Evolutionary conservation across 64 coral and sea anemone species (phyloP).

Genomic region (Montipora foliosa): DNA sequence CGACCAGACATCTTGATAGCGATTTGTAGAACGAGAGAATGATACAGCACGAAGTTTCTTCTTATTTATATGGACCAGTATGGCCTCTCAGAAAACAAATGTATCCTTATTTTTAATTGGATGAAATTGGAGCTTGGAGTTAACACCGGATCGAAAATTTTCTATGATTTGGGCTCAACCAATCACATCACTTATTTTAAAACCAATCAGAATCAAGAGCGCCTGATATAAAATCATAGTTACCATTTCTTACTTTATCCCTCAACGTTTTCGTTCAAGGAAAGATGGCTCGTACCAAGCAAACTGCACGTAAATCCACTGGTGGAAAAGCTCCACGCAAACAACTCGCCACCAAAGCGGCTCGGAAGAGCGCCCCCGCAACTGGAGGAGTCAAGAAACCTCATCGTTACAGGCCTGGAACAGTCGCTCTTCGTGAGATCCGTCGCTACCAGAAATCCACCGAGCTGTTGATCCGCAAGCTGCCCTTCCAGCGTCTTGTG

Average conservation of each 20-base stretch:
- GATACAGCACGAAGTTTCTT: too few species aligned
- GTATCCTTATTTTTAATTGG: background rate
- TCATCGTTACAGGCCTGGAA: conserved; percentile 98
- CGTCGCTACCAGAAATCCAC: conserved; percentile 96
- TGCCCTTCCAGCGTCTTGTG: conserved; percentile 94
- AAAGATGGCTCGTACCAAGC: conserved; percentile 75
- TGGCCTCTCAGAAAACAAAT: background rate
- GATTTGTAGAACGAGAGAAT: too few species aligned
- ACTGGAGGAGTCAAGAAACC: conserved; percentile 85
- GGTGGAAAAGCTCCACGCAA: conserved; percentile 83
- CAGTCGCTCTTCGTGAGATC: conserved; percentile 97
- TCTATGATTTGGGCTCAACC: background rate
- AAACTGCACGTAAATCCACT: conserved; percentile 79
- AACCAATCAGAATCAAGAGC: background rate
- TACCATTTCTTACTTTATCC: background rate
- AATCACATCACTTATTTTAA: background rate
- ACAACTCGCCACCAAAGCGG: conserved; percentile 78
- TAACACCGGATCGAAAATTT: background rate
- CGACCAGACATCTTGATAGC: too few species aligned
- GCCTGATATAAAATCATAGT: background rate
- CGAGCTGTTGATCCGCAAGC: conserved; percentile 95
- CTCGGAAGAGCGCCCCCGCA: conserved; percentile 83
- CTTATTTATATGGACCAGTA: too few species aligned
- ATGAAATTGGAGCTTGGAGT: too few species aligned
- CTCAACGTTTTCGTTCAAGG: background rate